Evolutionary conservation across 2,113 vertebrate genomes (phyloP).

Genomic region (Eptesicus fuscus): DNA sequence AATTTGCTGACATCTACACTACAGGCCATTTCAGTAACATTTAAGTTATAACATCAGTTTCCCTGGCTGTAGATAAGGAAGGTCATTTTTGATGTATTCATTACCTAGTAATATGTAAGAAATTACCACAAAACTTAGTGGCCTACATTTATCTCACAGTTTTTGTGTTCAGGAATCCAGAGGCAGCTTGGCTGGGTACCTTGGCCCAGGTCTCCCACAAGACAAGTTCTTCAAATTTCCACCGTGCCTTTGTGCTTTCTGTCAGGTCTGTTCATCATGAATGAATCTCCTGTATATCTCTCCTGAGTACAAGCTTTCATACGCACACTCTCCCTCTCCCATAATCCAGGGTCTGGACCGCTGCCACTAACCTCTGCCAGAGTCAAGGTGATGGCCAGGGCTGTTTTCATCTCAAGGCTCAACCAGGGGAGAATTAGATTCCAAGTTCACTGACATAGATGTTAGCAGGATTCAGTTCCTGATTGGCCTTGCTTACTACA

Average conservation of each 20-base stretch:
- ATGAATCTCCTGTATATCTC: conserved; percentile 56
- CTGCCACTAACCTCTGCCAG: background rate
- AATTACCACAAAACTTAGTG: background rate
- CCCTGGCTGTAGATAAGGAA: conserved; percentile 22
- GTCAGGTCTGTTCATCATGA: conserved; percentile 40
- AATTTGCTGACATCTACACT: background rate
- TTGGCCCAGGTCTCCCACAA: background rate
- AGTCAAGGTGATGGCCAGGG: background rate
- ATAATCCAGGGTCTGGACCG: conserved; percentile 3
- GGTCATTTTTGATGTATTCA: background rate
- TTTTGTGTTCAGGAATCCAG: background rate
- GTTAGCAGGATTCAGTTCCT: background rate
- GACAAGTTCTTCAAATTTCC: background rate
- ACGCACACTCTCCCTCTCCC: background rate
- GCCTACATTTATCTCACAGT: background rate
- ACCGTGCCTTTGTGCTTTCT: conserved; percentile 6
- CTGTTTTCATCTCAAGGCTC: background rate
- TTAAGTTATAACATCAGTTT: background rate
- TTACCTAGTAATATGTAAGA: background rate
- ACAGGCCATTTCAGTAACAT: background rate
- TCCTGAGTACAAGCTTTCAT: background rate
- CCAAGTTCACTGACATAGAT: background rate
- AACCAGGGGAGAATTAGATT: background rate
- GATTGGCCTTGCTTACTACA: background rate
- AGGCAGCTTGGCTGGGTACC: background rate